Evolutionary conservation across 2,888 invertebrate genomes (phyloP), one percentile per base, ranked within the genome.

Genomic region (Panopea generosa): DNA sequence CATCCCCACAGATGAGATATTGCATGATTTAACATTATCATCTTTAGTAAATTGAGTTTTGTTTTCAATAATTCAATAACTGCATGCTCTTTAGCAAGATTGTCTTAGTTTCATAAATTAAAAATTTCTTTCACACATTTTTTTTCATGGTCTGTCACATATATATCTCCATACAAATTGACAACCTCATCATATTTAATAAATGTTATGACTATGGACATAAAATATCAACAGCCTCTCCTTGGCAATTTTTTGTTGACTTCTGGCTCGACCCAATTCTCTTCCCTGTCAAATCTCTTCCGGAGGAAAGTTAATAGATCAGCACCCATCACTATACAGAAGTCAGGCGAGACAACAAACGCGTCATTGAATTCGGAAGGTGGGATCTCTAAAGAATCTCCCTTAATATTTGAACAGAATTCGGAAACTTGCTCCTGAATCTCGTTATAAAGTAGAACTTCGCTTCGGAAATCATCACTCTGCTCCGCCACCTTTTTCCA

Each of bases 401-500:
- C 45, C 9, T 47, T 40, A 6, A 45, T 26, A 33, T 43, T 22
- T 2, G 67, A 20, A 59, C 77, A 77, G 26, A 56, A 79, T 16
- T 52, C 56, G 1, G 66, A 61, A 6, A 79, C 69, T 69, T 74
- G 38, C 40, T 59, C 43, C 55, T 84, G 84, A 14, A 88, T 75
- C 3, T 66, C 26, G 45, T 62, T 74, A 50, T 78, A 86, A 16
- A 70, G 67, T 1, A 61, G 55, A 3, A 90, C 84, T 59, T 90
- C 90, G 11, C 77, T 73, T 43, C 66, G 76, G 56, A 91, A 91
- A 29, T 82, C 86, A 0, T 66, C 29, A 6, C 86, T 82, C 22
- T 90, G 83, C 7, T 57, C 27, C 2, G 27, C 45, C 3, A 91
- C 65, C 57, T 84, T 86, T 40, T 61, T 56, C 90, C 91, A 91